Conservation (phyloP, 1,140 invertebrate species). For the Lamellibrachia luymesi region DNA sequence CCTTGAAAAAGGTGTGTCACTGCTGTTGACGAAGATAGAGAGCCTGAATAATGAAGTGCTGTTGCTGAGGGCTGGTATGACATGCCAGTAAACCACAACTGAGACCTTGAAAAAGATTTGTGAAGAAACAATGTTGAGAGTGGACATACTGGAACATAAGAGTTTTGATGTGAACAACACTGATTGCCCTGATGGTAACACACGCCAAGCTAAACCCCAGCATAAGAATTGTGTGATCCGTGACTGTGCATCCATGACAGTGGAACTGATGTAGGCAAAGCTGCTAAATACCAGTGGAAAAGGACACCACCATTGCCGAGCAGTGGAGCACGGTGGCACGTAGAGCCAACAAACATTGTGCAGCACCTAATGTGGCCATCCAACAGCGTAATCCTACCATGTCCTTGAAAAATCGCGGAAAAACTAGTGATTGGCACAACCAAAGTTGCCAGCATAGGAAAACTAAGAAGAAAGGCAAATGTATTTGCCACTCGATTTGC, state of each 20-base stretch:
- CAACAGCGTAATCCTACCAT: background rate
- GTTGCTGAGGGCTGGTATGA: background rate
- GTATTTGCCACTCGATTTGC: background rate
- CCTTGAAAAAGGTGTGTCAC: too few relatives aligned
- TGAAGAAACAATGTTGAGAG: background rate
- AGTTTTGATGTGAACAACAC: background rate
- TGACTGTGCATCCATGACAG: background rate
- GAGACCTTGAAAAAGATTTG: background rate
- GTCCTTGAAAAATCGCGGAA: background rate
- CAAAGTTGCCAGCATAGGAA: background rate
- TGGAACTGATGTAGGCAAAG: background rate
- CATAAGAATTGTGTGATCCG: background rate
- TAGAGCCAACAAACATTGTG: background rate
- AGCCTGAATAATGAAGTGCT: background rate
- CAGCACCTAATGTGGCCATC: background rate
- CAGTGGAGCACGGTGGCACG: background rate
- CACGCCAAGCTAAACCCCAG: background rate
- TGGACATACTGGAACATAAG: conserved; percentile 1
- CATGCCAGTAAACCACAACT: background rate
- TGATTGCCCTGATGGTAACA: conserved; percentile 1
- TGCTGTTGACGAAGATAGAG: background rate
- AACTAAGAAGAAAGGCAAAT: background rate
- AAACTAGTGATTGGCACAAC: background rate
- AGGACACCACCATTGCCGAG: background rate
- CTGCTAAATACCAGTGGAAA: background rate